Conservation (phyloP, 2,888 invertebrate species). For the Dascillus cervinus region DNA sequence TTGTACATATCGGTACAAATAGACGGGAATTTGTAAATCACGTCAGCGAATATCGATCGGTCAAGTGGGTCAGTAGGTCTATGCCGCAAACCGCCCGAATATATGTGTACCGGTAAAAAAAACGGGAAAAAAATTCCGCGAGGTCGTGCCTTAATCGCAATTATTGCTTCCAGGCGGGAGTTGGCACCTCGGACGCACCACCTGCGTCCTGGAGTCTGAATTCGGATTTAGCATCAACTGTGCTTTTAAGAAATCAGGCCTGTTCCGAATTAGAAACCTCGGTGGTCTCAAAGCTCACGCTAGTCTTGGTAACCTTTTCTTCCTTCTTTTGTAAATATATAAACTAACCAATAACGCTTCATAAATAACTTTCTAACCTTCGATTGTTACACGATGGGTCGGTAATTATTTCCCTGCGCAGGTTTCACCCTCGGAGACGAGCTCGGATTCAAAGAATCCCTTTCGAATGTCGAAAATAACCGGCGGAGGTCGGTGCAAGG, state of each 20-base stretch:
- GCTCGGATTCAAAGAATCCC: conserved; percentile 73
- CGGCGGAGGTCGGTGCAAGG: conserved; percentile 47
- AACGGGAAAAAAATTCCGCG: no score
- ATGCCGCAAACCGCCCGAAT: conserved; percentile 6
- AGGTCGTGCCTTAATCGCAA: conserved; percentile 8
- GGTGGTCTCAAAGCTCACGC: conserved; percentile 86
- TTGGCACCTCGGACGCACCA: conserved; percentile 59
- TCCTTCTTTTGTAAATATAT: no score
- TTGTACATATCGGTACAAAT: no score
- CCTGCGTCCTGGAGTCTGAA: conserved; percentile 83
- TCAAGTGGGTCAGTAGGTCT: conserved; percentile 17
- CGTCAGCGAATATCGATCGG: no score
- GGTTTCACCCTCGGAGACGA: conserved; percentile 85
- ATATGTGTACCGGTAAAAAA: no score
- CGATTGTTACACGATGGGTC: no score
- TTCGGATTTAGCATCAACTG: conserved; percentile 87
- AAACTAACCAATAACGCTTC: no score
- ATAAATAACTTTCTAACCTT: no score
- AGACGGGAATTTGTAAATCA: no score
- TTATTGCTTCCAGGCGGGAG: conserved; percentile 50
- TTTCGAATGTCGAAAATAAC: conserved; percentile 64
- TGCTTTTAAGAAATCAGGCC: conserved; percentile 85
- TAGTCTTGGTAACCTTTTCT: conserved; percentile 66
- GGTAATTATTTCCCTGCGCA: no score
- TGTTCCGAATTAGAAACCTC: conserved; percentile 84